These are phyloP conservation scores for Drosophila albomicans DNA, from an alignment of 1,140 invertebrate genomes.

Conservation along the genomic window DNA sequence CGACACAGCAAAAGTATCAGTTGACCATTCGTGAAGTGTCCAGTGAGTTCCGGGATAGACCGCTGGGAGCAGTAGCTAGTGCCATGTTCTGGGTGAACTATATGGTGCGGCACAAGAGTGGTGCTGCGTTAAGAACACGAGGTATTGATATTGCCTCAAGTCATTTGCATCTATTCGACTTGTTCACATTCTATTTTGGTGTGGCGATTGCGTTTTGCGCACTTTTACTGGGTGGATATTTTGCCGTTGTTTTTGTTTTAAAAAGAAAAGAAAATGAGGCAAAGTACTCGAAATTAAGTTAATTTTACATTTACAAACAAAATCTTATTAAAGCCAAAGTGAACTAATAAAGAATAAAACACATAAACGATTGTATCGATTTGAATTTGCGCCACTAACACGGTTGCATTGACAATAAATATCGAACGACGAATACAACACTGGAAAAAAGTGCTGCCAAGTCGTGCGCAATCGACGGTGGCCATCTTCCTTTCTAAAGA, in stretches of 20 bases:
- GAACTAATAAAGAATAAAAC: conserved; percentile 30
- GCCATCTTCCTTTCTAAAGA: conserved; percentile 82
- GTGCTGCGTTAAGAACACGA: conserved; percentile 63
- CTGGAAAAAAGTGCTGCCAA: conserved; percentile 51
- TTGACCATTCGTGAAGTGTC: conserved; percentile 85
- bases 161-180: conserved; percentile 72
- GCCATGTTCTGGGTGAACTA: conserved; percentile 88
- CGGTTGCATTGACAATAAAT: conserved; percentile 20
- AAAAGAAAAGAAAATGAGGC: conserved; percentile 41
- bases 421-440: conserved; percentile 8
- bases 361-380: not conserved
- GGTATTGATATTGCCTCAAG: conserved; percentile 67
- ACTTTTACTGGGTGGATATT: conserved; percentile 40
- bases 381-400: conserved; percentile 23
- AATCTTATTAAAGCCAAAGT: conserved; percentile 23
- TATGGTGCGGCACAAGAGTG: conserved; percentile 87
- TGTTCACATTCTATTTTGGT: conserved; percentile 65
- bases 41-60: conserved; percentile 86
- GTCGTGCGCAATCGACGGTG: conserved; percentile 38
- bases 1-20: conserved; percentile 59
- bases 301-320: conserved; percentile 5
- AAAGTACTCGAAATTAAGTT: conserved; percentile 69
- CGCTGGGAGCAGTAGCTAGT: conserved; percentile 86
- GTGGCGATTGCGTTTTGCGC: conserved; percentile 33
- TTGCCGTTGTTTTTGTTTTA: conserved; percentile 43